Conservation (phyloP, 2,797 vertebrate species). For the Numenius phaeopus region DNA sequence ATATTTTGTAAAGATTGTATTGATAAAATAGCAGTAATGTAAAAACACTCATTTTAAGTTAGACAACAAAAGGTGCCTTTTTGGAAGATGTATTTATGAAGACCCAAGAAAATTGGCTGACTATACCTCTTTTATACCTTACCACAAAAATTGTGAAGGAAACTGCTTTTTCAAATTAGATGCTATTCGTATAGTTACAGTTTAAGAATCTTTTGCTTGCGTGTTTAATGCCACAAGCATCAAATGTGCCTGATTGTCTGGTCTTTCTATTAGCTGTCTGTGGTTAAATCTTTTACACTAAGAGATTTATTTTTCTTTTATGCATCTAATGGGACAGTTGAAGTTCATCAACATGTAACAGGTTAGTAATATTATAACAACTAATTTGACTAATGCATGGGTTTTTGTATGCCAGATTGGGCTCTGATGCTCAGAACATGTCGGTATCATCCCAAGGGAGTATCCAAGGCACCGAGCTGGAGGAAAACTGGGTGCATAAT, state of each 20-base stretch:
- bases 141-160: not conserved
- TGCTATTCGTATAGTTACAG: not conserved
- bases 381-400: not conserved
- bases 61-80: not conserved
- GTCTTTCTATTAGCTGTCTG: conserved; percentile 41
- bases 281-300: conserved; percentile 64
- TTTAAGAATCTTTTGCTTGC: not conserved
- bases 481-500: not conserved
- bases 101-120: not conserved
- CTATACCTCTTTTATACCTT: not conserved
- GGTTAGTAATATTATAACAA: conserved; percentile 72
- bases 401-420: conserved; percentile 6
- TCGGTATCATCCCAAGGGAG: not conserved
- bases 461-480: not conserved
- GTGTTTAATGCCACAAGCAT: not conserved
- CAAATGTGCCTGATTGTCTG: not conserved
- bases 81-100: not conserved
- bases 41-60: not conserved
- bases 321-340: conserved; percentile 81
- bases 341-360: conserved; percentile 76
- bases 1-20: not conserved
- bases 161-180: not conserved
- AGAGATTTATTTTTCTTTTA: conserved; percentile 78
- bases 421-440: not conserved
- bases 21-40: not conserved